phyloP scores from a whole-genome alignment of 2,113 vertebrate genomes.

The Atractosteus spatula region DNA sequence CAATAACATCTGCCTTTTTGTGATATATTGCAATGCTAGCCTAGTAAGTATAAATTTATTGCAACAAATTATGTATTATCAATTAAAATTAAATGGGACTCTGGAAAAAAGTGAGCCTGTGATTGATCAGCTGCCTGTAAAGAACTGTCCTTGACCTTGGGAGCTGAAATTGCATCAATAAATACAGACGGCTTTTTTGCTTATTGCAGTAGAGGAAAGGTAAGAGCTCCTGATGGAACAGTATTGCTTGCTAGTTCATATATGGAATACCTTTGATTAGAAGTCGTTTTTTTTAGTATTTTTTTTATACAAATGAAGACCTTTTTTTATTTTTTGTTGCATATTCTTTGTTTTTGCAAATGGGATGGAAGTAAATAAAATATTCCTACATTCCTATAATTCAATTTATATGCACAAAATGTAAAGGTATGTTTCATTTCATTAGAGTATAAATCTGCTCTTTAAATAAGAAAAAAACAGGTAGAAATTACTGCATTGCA shows the following conservation, averaged over 20 bases:
- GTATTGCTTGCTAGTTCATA: neutral
- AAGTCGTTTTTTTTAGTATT: neutral
- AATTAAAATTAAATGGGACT: slow-evolving; percentile 4
- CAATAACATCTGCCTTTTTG: neutral
- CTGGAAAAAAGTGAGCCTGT: neutral
- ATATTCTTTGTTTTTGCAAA: neutral
- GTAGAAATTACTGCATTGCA: too few relatives aligned
- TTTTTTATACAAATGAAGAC: neutral
- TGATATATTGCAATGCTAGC: neutral
- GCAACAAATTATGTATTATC: neutral
- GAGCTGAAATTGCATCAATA: slow-evolving; percentile 2
- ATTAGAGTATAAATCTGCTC: too few relatives aligned
- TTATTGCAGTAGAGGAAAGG: neutral
- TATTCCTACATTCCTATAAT: too few relatives aligned
- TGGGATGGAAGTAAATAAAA: too few relatives aligned
- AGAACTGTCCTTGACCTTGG: slow-evolving; percentile 12
- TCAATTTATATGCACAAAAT: too few relatives aligned
- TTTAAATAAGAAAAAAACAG: too few relatives aligned
- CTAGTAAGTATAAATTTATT: neutral
- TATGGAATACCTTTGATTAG: neutral
- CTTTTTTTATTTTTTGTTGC: neutral
- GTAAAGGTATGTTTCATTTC: too few relatives aligned
- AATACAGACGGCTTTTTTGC: neutral
- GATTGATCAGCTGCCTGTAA: slow-evolving; percentile 9
- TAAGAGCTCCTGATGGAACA: neutral